Evolutionary conservation across 92 coral and sea anemone genomes (phyloP), one percentile per base, ranked within the genome.

Genomic region (Galaxea fascicularis): DNA sequence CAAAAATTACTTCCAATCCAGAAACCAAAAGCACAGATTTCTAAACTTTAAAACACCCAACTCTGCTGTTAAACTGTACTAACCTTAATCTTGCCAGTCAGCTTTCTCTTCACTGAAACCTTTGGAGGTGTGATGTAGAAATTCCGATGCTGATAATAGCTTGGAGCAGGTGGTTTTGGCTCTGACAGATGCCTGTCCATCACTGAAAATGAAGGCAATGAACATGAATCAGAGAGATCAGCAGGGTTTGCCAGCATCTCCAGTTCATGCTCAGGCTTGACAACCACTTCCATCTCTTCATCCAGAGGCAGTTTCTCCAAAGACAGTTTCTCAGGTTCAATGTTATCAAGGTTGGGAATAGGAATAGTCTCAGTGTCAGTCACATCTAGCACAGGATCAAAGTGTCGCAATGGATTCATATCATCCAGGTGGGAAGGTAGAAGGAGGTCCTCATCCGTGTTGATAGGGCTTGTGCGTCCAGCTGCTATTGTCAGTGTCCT

Each of bases 271-370:
- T 95, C 95, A 35, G 95, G 82, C 84, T 92, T 95, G 52, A 92
- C 89, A n/a, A 93, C 95, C 22, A 93, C 93, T 79, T 96, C 98
- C 96, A 94, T 96, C 65, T 96, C 98, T 69, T 94, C 98, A 49
- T 96, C 98, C 67, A 96, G 71, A 17, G 95, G 92, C 24, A 95
- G 65, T 65, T 96, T 96, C 45, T 89, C 93, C 24, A 89, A 73
- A 18, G 71, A 87, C 51, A 93, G 77, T 60, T 90, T 90, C 77
- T 90, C 90, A 51, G 93, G 64, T 56, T 86, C 90, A 80, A 90
- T 83, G 87, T 85, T 85, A n/a, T 70, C 88, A 22, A 87, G 74
- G 65, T 72, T 83, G 20, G 89, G 89, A 78, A 84, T 84, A 4
- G 77, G 86, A 41, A 83, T 87, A 54, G 81, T 87, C 64, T 93